Evolutionary conservation across 2,888 invertebrate species (phyloP).

Genomic region (Neoscelio sp.): DNA sequence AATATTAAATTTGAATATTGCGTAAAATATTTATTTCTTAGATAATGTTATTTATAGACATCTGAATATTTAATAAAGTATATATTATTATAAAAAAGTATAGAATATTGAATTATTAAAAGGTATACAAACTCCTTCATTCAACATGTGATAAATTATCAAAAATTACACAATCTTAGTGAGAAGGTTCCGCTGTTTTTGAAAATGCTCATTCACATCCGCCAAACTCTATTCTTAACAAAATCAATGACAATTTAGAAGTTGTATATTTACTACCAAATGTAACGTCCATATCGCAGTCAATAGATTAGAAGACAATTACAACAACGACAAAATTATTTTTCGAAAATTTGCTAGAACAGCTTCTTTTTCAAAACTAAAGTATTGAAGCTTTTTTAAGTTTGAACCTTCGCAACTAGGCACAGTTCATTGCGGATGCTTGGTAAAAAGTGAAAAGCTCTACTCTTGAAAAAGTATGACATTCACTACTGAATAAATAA

Average conservation of each 20-base stretch:
- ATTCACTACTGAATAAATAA: background rate
- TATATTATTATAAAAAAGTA: background rate
- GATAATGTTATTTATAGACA: too few species aligned
- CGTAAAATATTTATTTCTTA: background rate
- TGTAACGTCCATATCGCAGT: slow-evolving; percentile 14
- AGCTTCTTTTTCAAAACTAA: slow-evolving; percentile 2
- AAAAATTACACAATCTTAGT: background rate
- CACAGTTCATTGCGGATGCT: background rate
- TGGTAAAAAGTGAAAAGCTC: slow-evolving; percentile 8
- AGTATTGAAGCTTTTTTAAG: background rate
- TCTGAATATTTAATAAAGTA: background rate
- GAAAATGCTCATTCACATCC: slow-evolving; percentile 1
- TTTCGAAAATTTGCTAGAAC: background rate
- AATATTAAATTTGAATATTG: background rate
- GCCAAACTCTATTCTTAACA: background rate
- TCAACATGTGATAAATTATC: background rate
- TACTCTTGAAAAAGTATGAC: slow-evolving; percentile 3
- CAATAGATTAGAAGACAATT: slow-evolving; percentile 11
- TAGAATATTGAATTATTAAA: background rate
- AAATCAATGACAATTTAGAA: slow-evolving; percentile 15
- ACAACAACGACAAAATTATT: slow-evolving; percentile 12
- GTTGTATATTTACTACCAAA: slow-evolving; percentile 23
- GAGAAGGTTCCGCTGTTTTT: background rate
- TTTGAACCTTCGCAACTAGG: background rate
- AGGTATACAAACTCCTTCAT: background rate